Conservation (phyloP, 2,888 invertebrate genomes). For the Panzeria rudis region DNA sequence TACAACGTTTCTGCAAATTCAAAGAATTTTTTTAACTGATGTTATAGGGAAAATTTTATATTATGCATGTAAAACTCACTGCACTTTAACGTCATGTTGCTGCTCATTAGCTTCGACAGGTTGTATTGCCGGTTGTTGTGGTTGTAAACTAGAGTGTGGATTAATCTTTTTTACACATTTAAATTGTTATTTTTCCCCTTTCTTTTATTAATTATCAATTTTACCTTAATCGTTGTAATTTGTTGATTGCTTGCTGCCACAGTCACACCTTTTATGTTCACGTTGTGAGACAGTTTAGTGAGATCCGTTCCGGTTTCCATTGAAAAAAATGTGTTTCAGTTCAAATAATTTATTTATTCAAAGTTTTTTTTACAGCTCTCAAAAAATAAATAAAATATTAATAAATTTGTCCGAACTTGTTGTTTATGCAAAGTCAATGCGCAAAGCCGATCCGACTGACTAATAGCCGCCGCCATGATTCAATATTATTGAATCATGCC, state of each 20-base stretch:
- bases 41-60: background rate
- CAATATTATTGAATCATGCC: too few relatives aligned
- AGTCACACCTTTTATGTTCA: slow-evolving; percentile 8
- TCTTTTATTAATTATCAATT: background rate
- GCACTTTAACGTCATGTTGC: slow-evolving; percentile 86
- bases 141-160: slow-evolving; percentile 78
- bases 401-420: too few relatives aligned
- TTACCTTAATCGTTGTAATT: slow-evolving; percentile 43
- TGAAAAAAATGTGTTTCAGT: background rate
- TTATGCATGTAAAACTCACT: slow-evolving; percentile 83
- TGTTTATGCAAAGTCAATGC: too few relatives aligned
- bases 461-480: too few relatives aligned
- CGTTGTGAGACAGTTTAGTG: slow-evolving; percentile 20
- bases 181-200: background rate
- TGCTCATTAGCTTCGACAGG: slow-evolving; percentile 86
- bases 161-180: slow-evolving; percentile 72
- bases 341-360: background rate
- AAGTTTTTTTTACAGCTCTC: background rate
- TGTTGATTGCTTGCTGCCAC: background rate
- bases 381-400: too few relatives aligned
- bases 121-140: slow-evolving; percentile 84
- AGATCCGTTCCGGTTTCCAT: slow-evolving; percentile 60
- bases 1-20: slow-evolving; percentile 88
- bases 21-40: slow-evolving; percentile 2
- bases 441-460: too few relatives aligned